phyloP scores from a whole-genome alignment of 2,888 invertebrate species.

The Sylvicola cinctus region DNA sequence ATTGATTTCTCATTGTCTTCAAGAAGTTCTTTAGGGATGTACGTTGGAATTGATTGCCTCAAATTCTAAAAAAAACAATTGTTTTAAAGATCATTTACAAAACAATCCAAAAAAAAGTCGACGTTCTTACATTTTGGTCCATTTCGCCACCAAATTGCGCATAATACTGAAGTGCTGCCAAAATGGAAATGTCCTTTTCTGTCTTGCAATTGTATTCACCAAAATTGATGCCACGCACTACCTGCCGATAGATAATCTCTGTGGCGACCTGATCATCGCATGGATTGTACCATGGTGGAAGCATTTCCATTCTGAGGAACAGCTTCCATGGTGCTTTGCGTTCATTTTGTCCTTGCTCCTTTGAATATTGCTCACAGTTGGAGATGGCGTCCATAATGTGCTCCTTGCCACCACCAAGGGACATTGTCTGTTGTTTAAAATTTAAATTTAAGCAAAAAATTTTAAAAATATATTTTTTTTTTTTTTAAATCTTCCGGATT shows the following conservation, averaged over 20 bases:
- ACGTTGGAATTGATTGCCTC: slow-evolving; percentile 12
- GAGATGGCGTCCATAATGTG: slow-evolving; percentile 93
- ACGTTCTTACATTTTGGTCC: slow-evolving; percentile 35
- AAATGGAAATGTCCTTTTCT: slow-evolving; percentile 70
- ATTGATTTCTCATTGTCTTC: slow-evolving; percentile 38
- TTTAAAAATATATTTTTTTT: slow-evolving; percentile 18
- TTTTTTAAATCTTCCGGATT: too few species aligned
- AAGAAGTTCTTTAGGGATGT: slow-evolving; percentile 18
- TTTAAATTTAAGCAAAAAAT: slow-evolving; percentile 9
- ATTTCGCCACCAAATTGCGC: slow-evolving; percentile 54
- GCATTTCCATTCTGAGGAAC: slow-evolving; percentile 75
- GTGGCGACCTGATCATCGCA: slow-evolving; percentile 60
- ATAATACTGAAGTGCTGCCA: slow-evolving; percentile 80
- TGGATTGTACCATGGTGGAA: slow-evolving; percentile 83
- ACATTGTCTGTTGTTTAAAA: slow-evolving; percentile 34
- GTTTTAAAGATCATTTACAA: not conserved
- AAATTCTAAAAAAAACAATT: slow-evolving; percentile 10
- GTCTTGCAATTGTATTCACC: slow-evolving; percentile 76
- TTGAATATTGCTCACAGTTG: slow-evolving; percentile 88
- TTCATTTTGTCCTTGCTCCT: slow-evolving; percentile 71
- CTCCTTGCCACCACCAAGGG: slow-evolving; percentile 70
- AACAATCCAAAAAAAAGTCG: not conserved
- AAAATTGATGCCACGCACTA: slow-evolving; percentile 70
- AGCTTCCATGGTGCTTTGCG: slow-evolving; percentile 73
- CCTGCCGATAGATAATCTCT: slow-evolving; percentile 73